Conservation (phyloP, 2,797 vertebrate species). For the Thamnophis elegans region DNA sequence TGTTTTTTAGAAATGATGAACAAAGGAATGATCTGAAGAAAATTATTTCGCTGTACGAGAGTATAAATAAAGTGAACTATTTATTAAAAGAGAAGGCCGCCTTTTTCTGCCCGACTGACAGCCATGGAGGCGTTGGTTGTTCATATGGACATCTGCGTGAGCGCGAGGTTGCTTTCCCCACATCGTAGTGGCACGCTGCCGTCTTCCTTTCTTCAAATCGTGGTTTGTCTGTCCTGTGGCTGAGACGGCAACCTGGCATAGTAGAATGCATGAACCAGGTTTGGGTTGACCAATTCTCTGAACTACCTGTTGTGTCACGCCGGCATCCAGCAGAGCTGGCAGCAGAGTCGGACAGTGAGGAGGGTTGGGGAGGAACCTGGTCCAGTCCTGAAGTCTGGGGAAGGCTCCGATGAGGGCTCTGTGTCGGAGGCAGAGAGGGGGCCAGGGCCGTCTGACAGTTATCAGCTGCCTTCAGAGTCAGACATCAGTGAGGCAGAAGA, state of each 20-base stretch:
- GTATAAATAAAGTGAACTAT: constrained; percentile 72
- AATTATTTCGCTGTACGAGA: constrained; percentile 74
- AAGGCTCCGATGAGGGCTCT: no score
- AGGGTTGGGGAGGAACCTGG: no score
- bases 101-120: background rate
- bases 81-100: constrained; percentile 71
- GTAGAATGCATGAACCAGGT: background rate
- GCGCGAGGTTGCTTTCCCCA: background rate
- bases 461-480: no score
- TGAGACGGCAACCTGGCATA: background rate
- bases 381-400: no score
- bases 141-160: background rate
- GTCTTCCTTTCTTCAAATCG: background rate
- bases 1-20: constrained; percentile 64
- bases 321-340: no score
- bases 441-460: no score
- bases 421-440: no score
- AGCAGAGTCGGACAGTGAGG: no score
- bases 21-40: constrained; percentile 75
- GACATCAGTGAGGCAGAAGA: no score
- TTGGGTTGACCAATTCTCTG: background rate
- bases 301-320: background rate
- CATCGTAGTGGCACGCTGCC: background rate
- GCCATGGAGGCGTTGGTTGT: background rate
- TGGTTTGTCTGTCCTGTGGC: background rate